Evolutionary conservation across 2,797 vertebrate species (phyloP).

Genomic region (Melanitta fusca): DNA sequence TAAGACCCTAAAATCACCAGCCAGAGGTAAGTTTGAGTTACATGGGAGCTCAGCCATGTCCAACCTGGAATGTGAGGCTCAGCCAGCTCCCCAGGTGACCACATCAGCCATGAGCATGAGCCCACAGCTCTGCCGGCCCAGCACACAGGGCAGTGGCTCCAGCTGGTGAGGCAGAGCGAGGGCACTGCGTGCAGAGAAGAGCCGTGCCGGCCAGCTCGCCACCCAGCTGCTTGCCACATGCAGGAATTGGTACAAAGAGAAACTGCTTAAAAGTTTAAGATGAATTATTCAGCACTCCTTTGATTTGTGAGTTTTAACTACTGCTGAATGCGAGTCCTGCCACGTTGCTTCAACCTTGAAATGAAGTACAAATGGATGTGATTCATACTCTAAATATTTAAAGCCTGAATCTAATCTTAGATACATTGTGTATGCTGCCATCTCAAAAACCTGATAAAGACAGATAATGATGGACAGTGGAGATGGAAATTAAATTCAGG

Average conservation of each 20-base stretch:
- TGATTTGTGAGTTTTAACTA: conserved; percentile 44
- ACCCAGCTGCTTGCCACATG: neutral
- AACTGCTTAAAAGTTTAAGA: neutral
- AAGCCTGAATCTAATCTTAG: conserved; percentile 64
- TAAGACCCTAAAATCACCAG: neutral
- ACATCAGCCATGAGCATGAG: neutral
- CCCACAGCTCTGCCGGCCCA: neutral
- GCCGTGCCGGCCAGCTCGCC: neutral
- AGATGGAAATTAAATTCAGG: conserved; percentile 43
- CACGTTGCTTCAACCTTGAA: conserved; percentile 50
- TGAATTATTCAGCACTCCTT: conserved; percentile 25
- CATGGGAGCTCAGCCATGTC: neutral
- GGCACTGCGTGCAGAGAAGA: neutral
- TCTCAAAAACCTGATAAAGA: neutral
- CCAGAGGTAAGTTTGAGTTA: neutral
- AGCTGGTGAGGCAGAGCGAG: neutral
- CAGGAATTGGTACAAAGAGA: neutral
- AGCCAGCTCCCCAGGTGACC: neutral
- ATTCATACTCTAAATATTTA: conserved; percentile 64
- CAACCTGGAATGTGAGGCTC: neutral
- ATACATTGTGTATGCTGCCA: conserved; percentile 51
- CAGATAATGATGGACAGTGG: conserved; percentile 41
- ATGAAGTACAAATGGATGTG: conserved; percentile 46
- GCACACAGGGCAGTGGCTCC: accelerated
- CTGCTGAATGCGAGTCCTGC: conserved; percentile 2